Evolutionary conservation across 2,888 invertebrate genomes (phyloP).

Genomic region (Rotaria sp.): DNA sequence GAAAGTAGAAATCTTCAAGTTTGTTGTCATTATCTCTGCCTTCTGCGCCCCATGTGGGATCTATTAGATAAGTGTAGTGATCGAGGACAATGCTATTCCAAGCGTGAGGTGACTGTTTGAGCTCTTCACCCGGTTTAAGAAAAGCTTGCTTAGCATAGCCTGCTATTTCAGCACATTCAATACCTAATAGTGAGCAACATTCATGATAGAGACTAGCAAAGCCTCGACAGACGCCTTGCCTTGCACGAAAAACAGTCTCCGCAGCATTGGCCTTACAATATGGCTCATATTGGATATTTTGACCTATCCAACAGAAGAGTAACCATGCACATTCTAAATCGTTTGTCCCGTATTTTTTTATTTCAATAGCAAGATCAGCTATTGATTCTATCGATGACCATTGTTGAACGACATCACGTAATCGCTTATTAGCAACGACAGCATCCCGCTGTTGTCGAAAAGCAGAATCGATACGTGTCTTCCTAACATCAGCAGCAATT

Average conservation of each 20-base stretch:
- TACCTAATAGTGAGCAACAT: background rate
- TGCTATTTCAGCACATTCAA: background rate
- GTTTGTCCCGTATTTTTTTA: background rate
- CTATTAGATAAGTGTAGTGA: background rate
- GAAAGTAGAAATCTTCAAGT: conserved; percentile 21
- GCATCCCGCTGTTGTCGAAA: conserved; percentile 13
- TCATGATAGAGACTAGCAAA: conserved; percentile 31
- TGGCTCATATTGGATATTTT: background rate
- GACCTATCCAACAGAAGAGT: conserved; percentile 13
- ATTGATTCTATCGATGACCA: background rate
- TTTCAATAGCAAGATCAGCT: background rate
- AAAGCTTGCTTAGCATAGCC: background rate
- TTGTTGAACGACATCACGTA: background rate
- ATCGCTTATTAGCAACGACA: background rate
- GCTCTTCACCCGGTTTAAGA: background rate
- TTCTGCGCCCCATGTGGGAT: conserved; percentile 24
- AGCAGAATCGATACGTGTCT: background rate
- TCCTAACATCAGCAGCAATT: background rate
- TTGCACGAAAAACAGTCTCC: background rate
- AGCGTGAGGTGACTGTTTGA: background rate
- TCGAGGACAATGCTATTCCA: conserved; percentile 1
- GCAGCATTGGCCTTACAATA: background rate
- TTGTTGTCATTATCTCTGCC: background rate
- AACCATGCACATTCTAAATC: conserved; percentile 24
- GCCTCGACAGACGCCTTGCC: conserved; percentile 14